Evolutionary conservation across 2,888 invertebrate genomes (phyloP).

Genomic region (Malachius bipustulatus): DNA sequence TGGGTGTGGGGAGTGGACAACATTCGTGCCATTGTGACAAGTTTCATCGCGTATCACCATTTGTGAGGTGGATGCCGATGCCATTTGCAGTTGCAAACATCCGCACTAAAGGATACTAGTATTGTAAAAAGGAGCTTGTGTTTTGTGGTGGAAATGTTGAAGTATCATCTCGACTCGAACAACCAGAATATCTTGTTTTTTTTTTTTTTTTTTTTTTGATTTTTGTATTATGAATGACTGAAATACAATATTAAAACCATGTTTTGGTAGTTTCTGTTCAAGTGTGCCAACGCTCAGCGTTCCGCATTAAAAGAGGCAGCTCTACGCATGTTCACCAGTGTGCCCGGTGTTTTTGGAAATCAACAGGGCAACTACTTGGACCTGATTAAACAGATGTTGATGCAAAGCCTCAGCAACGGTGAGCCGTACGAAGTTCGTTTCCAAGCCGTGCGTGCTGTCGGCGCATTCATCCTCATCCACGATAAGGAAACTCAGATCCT

Average conservation of each 20-base stretch:
- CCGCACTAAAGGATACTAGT: too few species aligned
- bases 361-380: conserved; percentile 84
- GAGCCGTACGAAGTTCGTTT: conserved; percentile 62
- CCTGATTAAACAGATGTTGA: conserved; percentile 90
- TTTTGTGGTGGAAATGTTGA: too few species aligned
- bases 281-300: conserved; percentile 77
- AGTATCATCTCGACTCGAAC: too few species aligned
- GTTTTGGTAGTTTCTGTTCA: conserved; percentile 64
- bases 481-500: conserved; percentile 87
- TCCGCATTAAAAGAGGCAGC: conserved; percentile 84
- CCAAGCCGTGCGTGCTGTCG: conserved; percentile 73
- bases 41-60: too few species aligned
- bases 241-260: not conserved
- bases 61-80: too few species aligned
- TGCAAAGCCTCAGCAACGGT: conserved; percentile 59
- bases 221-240: too few species aligned
- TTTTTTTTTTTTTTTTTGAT: too few species aligned
- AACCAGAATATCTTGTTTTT: too few species aligned
- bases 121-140: too few species aligned
- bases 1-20: too few species aligned
- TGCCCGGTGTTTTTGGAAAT: conserved; percentile 95
- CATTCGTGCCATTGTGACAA: too few species aligned
- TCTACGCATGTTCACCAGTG: conserved; percentile 86
- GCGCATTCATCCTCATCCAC: conserved; percentile 82
- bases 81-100: too few species aligned